Conservation (phyloP, 2,888 invertebrate species). For the Heliconius erato region DNA sequence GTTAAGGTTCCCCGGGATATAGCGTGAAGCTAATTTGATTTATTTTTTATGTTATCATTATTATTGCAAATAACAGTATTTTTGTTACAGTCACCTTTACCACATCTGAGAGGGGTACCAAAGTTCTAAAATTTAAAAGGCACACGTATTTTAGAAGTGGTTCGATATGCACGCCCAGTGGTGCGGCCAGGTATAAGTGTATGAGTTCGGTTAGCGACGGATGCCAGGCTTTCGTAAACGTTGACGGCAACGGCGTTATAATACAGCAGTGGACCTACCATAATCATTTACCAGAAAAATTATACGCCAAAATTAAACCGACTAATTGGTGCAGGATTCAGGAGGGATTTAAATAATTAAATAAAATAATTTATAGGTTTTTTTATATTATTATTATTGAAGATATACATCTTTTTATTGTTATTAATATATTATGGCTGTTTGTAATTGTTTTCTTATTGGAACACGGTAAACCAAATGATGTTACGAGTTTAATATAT, state of each 20-base stretch:
- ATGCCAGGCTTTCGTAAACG: slow-evolving; percentile 11
- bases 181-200: slow-evolving; percentile 59
- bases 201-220: slow-evolving; percentile 40
- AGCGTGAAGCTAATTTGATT: too few relatives aligned
- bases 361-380: too few relatives aligned
- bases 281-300: slow-evolving; percentile 2
- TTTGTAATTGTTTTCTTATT: background rate
- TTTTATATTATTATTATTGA: background rate
- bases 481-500: background rate
- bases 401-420: background rate
- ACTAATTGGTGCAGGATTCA: slow-evolving; percentile 17
- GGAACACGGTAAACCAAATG: background rate
- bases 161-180: slow-evolving; percentile 39
- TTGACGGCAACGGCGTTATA: slow-evolving; percentile 13
- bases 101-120: slow-evolving; percentile 47
- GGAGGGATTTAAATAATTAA: background rate
- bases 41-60: background rate
- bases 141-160: slow-evolving; percentile 56
- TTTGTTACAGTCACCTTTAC: slow-evolving; percentile 57
- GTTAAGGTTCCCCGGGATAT: too few relatives aligned
- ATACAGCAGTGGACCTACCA: slow-evolving; percentile 10
- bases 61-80: background rate
- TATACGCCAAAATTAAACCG: slow-evolving; percentile 12
- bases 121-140: slow-evolving; percentile 49
- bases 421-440: background rate